Evolutionary conservation across 2,797 vertebrate genomes (phyloP), one percentile per base, ranked within the genome.

Genomic region (Neopelma chrysocephalum): DNA sequence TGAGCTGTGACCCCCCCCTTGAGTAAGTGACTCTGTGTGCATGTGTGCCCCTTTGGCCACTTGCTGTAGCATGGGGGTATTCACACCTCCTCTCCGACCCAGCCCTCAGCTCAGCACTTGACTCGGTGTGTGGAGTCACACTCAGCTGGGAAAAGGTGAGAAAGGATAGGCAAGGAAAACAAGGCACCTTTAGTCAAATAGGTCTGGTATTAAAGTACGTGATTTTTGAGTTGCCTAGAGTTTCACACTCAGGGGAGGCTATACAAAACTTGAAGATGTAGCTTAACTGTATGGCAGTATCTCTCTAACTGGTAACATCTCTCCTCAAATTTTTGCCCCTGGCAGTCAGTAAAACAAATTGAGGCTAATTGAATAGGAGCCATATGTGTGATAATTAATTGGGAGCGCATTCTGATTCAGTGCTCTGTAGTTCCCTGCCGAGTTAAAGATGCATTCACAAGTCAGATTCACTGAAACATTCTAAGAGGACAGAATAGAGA

Each of bases 311-410:
- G 51, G 76, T 95, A 90, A 73, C 89, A 91, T 87, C 92, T 91
- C 47, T 31, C 93, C 89, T 90, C 64, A 80, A 78, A 79, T 92
- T 94, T 90, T 97, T 94, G 91, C 87, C 87, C 40, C n/a, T 92
- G 91, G 92, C 91, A 90, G 79, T 88, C 76, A 94, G 78, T 94
- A 96, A 96, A 93, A 89, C 86, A 95, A 95, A 93, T 85, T 94
- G 90, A 93, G 84, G 76, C 93, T 96, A 97, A 96, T 89, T 95
- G 91, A 94, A 92, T 92, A 94, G 91, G 65, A 95, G 78, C 93
- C 89, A 86, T 93, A 96, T 93, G 94, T 88, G 64, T 96, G 93
- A 93, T 96, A 96, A 95, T 96, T 95, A 96, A 96, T 88, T 94
- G 92, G 89, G 83, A 94, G 83, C 66, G 90, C 60, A 72, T 92